Conservation (phyloP, 2,113 vertebrate genomes). For the Irena cyanogastra region DNA sequence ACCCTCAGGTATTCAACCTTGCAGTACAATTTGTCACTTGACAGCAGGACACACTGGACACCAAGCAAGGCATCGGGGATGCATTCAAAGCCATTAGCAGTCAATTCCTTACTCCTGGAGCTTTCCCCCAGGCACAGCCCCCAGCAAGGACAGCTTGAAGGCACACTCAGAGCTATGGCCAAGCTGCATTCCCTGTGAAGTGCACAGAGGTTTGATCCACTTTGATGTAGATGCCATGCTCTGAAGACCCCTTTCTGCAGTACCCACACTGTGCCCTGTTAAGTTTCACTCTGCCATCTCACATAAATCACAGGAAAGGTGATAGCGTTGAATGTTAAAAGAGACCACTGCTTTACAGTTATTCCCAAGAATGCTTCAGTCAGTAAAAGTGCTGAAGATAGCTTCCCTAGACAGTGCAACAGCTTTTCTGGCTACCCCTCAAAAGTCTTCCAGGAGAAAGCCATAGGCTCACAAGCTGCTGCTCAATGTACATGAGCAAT, state of each 20-base stretch:
- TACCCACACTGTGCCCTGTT: not conserved
- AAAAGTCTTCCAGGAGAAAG: not conserved
- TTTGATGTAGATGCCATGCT: not conserved
- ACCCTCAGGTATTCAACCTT: not conserved
- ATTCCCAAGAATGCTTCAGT: not conserved
- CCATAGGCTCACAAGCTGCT: not conserved
- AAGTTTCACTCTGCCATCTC: not conserved
- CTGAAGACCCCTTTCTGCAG: not conserved
- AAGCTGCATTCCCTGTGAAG: rapidly evolving
- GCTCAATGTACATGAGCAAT: not conserved
- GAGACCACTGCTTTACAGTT: not conserved
- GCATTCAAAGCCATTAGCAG: not conserved
- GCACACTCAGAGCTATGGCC: not conserved
- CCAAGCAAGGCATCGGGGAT: rapidly evolving
- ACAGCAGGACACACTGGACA: not conserved
- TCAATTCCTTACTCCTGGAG: not conserved
- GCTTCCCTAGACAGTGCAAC: not conserved
- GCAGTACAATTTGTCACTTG: not conserved
- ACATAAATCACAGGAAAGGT: not conserved
- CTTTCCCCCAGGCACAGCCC: not conserved
- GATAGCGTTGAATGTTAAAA: not conserved
- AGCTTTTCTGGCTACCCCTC: not conserved
- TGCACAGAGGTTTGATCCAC: not conserved
- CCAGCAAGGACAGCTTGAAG: not conserved
- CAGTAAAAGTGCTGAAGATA: not conserved